Evolutionary conservation across 2,888 invertebrate species (phyloP).

Genomic region (Gasteruption jaculator): DNA sequence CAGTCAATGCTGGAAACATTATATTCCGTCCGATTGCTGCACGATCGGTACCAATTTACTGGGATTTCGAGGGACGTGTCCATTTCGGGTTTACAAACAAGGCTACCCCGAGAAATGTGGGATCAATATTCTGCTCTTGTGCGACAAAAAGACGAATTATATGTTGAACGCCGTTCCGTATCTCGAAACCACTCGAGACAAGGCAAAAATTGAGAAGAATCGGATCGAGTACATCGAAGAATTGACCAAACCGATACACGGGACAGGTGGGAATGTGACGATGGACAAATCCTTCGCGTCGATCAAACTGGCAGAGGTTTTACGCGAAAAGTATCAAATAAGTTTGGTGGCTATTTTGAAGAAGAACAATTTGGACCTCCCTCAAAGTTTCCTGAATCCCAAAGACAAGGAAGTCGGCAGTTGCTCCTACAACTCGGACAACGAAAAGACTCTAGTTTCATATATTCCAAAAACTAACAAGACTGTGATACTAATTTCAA

Average conservation of each 20-base stretch:
- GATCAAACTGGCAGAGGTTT: conserved; percentile 10
- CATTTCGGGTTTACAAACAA: conserved; percentile 22
- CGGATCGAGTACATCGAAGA: conserved; percentile 13
- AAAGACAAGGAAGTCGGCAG: conserved; percentile 11
- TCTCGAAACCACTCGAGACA: conserved; percentile 14
- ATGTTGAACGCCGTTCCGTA: conserved; percentile 22
- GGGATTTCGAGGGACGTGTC: conserved; percentile 21
- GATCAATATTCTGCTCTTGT: conserved; percentile 21
- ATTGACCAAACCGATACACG: conserved; percentile 21
- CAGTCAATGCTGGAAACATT: conserved; percentile 21
- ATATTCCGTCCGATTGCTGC: conserved; percentile 19
- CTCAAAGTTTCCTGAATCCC: conserved; percentile 14
- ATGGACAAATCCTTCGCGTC: conserved; percentile 22
- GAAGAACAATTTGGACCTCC: conserved; percentile 18
- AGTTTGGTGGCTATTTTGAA: conserved; percentile 19
- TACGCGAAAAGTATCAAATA: conserved; percentile 16
- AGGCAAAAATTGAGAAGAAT: conserved; percentile 9
- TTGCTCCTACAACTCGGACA: conserved; percentile 8
- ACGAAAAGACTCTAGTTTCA: conserved; percentile 13
- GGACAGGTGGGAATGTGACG: conserved; percentile 20
- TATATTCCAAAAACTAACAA: conserved; percentile 10
- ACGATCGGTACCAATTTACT: conserved; percentile 18
- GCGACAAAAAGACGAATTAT: conserved; percentile 19
- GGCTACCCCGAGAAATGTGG: conserved; percentile 21
- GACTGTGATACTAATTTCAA: conserved; percentile 13